Percentiles rank a stretch among this genome's conserved stretches.
phyloP scores from a whole-genome alignment of 2,888 invertebrate genomes.

The Caenorhabditis doughertyi region DNA sequence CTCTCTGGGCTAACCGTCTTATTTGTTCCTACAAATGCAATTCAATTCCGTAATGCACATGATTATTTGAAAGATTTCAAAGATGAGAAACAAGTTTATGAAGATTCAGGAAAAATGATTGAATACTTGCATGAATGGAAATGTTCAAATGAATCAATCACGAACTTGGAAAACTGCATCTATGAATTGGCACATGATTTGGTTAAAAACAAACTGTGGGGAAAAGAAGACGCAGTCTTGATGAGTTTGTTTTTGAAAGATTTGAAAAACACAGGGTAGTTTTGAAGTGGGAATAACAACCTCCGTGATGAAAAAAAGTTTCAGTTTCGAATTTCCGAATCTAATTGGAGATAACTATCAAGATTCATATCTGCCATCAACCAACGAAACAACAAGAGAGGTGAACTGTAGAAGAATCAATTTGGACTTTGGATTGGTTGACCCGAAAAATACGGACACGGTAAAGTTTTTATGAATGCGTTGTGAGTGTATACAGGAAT shows the following conservation, averaged over 20 bases:
- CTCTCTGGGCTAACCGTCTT: conserved; percentile 64
- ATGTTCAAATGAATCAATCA: conserved; percentile 14
- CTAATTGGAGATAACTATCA: neutral
- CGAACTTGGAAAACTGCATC: conserved; percentile 42
- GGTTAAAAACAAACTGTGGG: conserved; percentile 42
- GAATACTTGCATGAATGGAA: conserved; percentile 56
- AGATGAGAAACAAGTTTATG: conserved; percentile 66
- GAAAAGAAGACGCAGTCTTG: conserved; percentile 42
- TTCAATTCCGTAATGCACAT: conserved; percentile 70
- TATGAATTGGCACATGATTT: conserved; percentile 55
- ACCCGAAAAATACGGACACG: neutral
- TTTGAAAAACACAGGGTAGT: conserved; percentile 8
- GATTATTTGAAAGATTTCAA: conserved; percentile 69
- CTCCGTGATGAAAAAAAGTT: neutral
- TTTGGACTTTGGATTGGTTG: conserved; percentile 27
- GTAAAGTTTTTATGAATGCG: neutral
- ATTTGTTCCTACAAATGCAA: conserved; percentile 69
- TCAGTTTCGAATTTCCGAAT: conserved; percentile 6
- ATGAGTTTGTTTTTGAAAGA: neutral
- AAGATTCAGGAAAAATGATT: conserved; percentile 61
- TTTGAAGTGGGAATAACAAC: neutral
- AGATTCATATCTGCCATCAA: conserved; percentile 3
- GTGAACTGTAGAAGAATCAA: conserved; percentile 35
- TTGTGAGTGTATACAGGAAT: neutral
- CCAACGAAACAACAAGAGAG: conserved; percentile 6